Evolutionary conservation across 2,113 vertebrate genomes (phyloP), one percentile per base, ranked within the genome.

Genomic region (Sitta europaea): DNA sequence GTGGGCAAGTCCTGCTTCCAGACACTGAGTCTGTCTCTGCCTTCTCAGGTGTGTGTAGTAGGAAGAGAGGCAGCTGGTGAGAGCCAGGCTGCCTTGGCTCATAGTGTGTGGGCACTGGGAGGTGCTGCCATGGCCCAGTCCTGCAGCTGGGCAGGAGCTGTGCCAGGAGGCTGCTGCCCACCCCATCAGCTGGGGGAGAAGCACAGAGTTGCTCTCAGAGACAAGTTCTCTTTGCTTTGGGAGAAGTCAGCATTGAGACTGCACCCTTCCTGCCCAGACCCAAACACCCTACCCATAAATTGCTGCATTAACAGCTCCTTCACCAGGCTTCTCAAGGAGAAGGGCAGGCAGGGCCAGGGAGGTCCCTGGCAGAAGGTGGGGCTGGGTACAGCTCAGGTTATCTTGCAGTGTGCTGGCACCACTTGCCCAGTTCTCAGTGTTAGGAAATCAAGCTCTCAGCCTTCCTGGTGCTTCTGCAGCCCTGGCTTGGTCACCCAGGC

Each of bases 71-170:
- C 48, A 72, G 73, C 38, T 75, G 38, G 40, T 33, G 6, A 24
- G 42, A 63, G 47, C 0, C 0, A 33, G 47, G 18, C 24, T 50
- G 62, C 40, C 42, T 61, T 21, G 68, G 57, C 42, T 67, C 5
- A 3, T 28, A 11, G 2, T 1, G 0, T 0, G 1, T 33, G 51
- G 57, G 43, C 18, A 19, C 29, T 27, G 47, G 33, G 19, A 66
- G 42, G 9, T 68, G 66, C 54, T 77, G 54, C 33, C 40, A 19
- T 16, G 28, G 50, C 62, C 1, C 2, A 40, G 40, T 38, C 33
- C 42, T 11, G 47, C 29, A n/a, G 25, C 1, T 72, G 16, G 33
- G 43, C 54, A 31, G 47, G 62, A 58, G 57, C 33, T 75, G 62
- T 62, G 24, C 31, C 28, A 10, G 28, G 62, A 12, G 50, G 8